These are phyloP conservation scores for Lasioglossum figueresi DNA, from an alignment of 2,888 invertebrate species.

Conservation along the genomic window DNA sequence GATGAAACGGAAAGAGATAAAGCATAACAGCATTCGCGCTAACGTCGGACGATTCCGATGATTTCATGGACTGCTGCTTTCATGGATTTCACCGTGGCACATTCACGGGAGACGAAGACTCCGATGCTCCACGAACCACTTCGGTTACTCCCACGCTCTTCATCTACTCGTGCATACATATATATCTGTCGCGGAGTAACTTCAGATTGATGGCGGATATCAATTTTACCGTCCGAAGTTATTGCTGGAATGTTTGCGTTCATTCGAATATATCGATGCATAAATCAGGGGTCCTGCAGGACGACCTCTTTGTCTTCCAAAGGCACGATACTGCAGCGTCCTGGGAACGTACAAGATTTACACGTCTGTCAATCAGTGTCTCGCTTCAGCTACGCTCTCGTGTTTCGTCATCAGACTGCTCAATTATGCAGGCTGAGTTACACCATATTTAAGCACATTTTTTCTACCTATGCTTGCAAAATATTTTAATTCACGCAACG, in stretches of 20 bases:
- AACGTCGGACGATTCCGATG: conserved; percentile 61
- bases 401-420: neutral
- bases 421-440: neutral
- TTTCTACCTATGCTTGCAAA: too few species aligned
- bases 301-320: conserved; percentile 54
- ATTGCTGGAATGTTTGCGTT: conserved; percentile 77
- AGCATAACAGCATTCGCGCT: conserved; percentile 49
- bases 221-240: conserved; percentile 77
- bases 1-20: conserved; percentile 17
- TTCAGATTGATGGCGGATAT: conserved; percentile 71
- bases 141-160: conserved; percentile 28
- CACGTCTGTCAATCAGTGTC: conserved; percentile 11
- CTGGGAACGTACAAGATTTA: conserved; percentile 20
- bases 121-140: conserved; percentile 45
- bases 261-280: conserved; percentile 75
- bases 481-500: too few species aligned
- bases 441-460: too few species aligned
- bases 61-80: conserved; percentile 62
- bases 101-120: conserved; percentile 33
- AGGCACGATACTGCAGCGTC: conserved; percentile 26
- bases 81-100: conserved; percentile 46
- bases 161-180: conserved; percentile 29
- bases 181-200: conserved; percentile 47
- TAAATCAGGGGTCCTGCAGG: conserved; percentile 68
- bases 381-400: neutral